phyloP scores from a whole-genome alignment of 2,888 invertebrate genomes.

The Athripsodes cinereus region DNA sequence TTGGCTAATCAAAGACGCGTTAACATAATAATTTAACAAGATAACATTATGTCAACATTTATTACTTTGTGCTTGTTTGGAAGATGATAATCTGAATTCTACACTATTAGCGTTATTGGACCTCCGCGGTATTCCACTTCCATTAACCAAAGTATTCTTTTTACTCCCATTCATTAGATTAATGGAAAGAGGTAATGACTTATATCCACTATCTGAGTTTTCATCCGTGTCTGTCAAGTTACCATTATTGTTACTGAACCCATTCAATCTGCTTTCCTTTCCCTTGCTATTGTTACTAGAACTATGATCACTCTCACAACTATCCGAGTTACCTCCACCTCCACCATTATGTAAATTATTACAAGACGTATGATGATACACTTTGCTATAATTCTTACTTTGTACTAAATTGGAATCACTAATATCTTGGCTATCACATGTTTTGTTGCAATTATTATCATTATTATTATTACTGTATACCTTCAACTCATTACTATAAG shows the following conservation, averaged over 20 bases:
- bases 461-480: not conserved
- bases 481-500: not conserved
- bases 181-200: slow-evolving; percentile 48
- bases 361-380: slow-evolving; percentile 47
- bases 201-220: slow-evolving; percentile 49
- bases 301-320: slow-evolving; percentile 10
- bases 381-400: slow-evolving; percentile 36
- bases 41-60: slow-evolving; percentile 19
- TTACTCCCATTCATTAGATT: slow-evolving; percentile 41
- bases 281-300: not conserved
- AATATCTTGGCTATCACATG: not conserved
- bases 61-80: slow-evolving; percentile 35
- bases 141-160: slow-evolving; percentile 27
- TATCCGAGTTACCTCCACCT: slow-evolving; percentile 3
- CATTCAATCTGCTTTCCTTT: slow-evolving; percentile 28
- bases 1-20: slow-evolving; percentile 19
- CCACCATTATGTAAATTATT: slow-evolving; percentile 40
- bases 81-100: slow-evolving; percentile 44
- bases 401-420: not conserved
- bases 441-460: slow-evolving; percentile 4
- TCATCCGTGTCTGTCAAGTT: slow-evolving; percentile 47
- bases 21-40: slow-evolving; percentile 6
- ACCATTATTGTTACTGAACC: slow-evolving; percentile 35
- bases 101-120: slow-evolving; percentile 35
- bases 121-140: slow-evolving; percentile 45